phyloP scores from a whole-genome alignment of 2,888 invertebrate genomes.

The Acronicta alni region DNA sequence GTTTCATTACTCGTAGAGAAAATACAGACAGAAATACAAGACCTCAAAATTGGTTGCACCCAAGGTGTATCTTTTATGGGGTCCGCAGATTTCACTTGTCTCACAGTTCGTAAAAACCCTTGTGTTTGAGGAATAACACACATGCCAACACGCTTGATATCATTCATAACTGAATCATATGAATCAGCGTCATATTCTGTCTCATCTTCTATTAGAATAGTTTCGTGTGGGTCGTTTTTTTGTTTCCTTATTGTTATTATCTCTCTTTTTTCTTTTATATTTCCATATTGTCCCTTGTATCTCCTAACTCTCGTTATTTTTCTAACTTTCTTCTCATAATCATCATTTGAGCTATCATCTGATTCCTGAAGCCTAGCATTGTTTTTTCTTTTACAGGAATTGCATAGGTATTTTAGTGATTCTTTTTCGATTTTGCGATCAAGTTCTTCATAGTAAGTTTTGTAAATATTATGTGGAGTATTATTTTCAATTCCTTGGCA shows the following conservation, averaged over 20 bases:
- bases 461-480: not conserved
- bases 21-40: conserved; percentile 9
- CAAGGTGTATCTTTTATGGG: conserved; percentile 2
- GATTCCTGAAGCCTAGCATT: conserved; percentile 1
- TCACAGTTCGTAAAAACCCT: conserved; percentile 22
- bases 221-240: conserved; percentile 56
- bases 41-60: conserved; percentile 2
- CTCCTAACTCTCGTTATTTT: conserved; percentile 64
- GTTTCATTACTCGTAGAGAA: not conserved
- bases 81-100: conserved; percentile 22
- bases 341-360: conserved; percentile 54
- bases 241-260: conserved; percentile 57
- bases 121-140: not conserved
- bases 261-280: conserved; percentile 62
- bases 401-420: not conserved
- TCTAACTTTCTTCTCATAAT: conserved; percentile 61
- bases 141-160: not conserved
- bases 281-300: conserved; percentile 63
- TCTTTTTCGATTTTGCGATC: not conserved
- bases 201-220: conserved; percentile 33
- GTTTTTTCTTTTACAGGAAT: not conserved
- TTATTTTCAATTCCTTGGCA: not conserved
- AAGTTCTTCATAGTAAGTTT: not conserved
- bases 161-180: conserved; percentile 6
- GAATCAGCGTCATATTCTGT: conserved; percentile 15